Evolutionary conservation across 2,888 invertebrate species (phyloP).

Genomic region (Willowsia nigromaculata): DNA sequence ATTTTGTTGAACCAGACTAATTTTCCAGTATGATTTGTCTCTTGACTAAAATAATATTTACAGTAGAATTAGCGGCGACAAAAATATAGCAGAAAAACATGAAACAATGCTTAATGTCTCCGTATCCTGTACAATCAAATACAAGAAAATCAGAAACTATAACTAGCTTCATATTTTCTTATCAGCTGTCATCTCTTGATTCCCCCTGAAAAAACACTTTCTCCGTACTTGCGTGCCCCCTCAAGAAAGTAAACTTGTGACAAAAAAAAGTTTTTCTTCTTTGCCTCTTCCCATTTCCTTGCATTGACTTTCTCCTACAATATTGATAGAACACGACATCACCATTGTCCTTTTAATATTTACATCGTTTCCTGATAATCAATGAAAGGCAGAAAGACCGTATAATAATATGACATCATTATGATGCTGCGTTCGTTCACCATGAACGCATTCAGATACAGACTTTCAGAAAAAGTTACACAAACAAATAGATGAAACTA

Average conservation of each 20-base stretch:
- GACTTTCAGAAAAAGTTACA: background rate
- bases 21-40: background rate
- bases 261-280: background rate
- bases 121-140: background rate
- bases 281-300: background rate
- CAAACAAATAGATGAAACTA: background rate
- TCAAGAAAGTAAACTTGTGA: background rate
- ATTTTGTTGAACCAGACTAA: background rate
- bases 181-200: conserved; percentile 51
- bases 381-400: background rate
- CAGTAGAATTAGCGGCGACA: background rate
- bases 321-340: background rate
- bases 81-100: background rate
- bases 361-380: background rate
- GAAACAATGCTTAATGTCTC: background rate
- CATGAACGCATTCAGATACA: background rate
- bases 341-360: background rate
- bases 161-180: conserved; percentile 49
- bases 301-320: background rate
- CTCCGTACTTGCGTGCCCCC: background rate
- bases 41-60: background rate
- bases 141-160: conserved; percentile 4
- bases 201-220: conserved; percentile 1
- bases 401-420: background rate
- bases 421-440: background rate